These are phyloP conservation scores for Sinella curviseta DNA, from an alignment of 1,140 invertebrate species.

Conservation along the genomic window DNA sequence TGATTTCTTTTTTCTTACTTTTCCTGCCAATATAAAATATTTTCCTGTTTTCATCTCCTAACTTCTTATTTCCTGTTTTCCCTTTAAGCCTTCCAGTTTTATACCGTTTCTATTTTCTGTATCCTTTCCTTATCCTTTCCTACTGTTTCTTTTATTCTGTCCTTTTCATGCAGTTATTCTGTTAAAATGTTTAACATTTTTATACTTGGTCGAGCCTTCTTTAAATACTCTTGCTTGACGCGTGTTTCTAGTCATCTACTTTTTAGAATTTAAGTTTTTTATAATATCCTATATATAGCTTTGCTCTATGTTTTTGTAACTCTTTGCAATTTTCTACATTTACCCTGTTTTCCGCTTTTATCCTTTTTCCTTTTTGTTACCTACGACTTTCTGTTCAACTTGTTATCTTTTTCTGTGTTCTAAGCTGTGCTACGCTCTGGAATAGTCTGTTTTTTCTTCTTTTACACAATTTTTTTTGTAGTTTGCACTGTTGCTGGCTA, in stretches of 20 bases:
- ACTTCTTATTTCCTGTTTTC: not conserved
- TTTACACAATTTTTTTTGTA: not conserved
- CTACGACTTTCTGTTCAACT: not conserved
- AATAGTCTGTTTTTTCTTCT: not conserved
- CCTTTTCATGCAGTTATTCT: not conserved
- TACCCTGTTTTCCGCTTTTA: not conserved
- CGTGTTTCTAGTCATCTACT: not conserved
- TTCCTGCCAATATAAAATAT: no score
- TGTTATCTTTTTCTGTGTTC: not conserved
- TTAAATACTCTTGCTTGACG: not conserved
- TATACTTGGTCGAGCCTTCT: not conserved
- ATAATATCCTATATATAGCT: not conserved
- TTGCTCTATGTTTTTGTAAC: not conserved
- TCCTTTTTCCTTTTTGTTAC: not conserved
- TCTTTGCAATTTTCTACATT: not conserved
- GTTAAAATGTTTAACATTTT: not conserved
- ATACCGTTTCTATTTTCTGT: not conserved
- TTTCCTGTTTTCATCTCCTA: not conserved
- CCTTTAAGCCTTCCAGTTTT: not conserved
- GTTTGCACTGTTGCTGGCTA: slow-evolving; percentile 6
- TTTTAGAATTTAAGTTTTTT: not conserved
- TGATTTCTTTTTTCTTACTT: not conserved
- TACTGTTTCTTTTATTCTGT: not conserved
- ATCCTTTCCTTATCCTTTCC: not conserved
- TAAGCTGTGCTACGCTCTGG: not conserved